These are phyloP conservation scores for Drosophila ambigua DNA, from an alignment of 1,140 invertebrate species.

Conservation along the genomic window DNA sequence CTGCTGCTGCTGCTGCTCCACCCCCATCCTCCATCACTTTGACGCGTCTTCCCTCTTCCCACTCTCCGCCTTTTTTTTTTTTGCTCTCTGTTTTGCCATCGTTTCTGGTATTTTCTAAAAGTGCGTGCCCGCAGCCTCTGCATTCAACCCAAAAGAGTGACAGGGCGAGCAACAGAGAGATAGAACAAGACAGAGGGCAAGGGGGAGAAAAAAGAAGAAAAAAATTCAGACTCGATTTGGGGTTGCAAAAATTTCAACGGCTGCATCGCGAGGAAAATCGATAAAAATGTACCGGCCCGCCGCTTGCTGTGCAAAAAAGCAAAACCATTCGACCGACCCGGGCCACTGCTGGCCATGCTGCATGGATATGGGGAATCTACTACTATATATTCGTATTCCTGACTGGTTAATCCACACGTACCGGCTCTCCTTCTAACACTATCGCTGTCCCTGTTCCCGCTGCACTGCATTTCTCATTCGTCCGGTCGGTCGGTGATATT, in stretches of 20 bases:
- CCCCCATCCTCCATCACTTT: background rate
- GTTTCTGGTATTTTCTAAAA: slow-evolving; percentile 68
- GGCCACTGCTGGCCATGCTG: background rate
- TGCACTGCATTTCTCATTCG: slow-evolving; percentile 19
- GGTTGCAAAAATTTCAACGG: slow-evolving; percentile 72
- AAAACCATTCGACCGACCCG: slow-evolving; percentile 9
- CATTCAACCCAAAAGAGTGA: slow-evolving; percentile 3
- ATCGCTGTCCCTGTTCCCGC: background rate
- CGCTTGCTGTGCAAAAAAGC: slow-evolving; percentile 13
- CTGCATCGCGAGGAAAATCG: slow-evolving; percentile 73
- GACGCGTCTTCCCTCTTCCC: background rate
- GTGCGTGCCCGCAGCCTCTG: slow-evolving; percentile 57
- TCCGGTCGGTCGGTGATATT: slow-evolving; percentile 23
- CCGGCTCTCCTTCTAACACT: background rate
- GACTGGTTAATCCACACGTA: slow-evolving; percentile 20
- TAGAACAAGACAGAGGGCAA: slow-evolving; percentile 1
- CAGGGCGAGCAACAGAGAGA: slow-evolving; percentile 16
- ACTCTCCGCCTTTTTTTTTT: background rate
- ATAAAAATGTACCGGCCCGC: slow-evolving; percentile 68
- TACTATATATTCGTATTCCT: slow-evolving; percentile 12
- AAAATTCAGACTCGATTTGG: slow-evolving; percentile 62
- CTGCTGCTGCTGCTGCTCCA: background rate
- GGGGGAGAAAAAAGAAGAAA: slow-evolving; percentile 39
- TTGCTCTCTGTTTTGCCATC: slow-evolving; percentile 62
- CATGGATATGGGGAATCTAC: too few relatives aligned